Percentiles rank a stretch among this genome's conserved stretches.
Conservation (phyloP, 2,113 vertebrate genomes). For the Ptilonorhynchus violaceus region DNA sequence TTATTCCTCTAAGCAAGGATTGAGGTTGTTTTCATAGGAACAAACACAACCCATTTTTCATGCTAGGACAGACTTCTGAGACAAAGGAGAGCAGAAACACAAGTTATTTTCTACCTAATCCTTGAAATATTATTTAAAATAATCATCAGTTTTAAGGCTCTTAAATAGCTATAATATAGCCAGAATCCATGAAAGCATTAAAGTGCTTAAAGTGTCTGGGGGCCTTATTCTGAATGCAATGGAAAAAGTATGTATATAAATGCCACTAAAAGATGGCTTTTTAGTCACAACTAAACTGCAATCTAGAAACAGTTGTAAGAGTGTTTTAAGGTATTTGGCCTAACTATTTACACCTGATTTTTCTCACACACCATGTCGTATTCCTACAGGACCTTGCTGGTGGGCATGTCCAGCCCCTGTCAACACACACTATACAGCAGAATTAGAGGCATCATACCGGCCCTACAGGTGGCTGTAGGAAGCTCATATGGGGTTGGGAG, state of each 20-base stretch:
- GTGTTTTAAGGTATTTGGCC: not conserved
- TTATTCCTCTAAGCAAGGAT: not conserved
- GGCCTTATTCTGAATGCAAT: not conserved
- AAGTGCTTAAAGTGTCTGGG: not conserved
- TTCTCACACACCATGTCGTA: not conserved
- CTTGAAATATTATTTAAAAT: not conserved
- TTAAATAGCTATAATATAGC: not conserved
- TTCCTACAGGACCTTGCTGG: not conserved
- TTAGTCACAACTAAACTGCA: not conserved
- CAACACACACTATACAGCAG: not conserved
- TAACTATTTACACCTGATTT: not conserved
- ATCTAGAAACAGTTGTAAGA: not conserved
- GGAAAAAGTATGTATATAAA: not conserved
- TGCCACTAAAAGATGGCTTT: not conserved
- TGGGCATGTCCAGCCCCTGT: not conserved
- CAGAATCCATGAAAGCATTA: not conserved
- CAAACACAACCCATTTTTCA: not conserved
- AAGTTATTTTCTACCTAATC: not conserved
- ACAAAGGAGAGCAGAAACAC: not conserved
- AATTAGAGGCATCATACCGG: not conserved
- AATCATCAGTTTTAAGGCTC: not conserved
- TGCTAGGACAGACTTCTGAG: not conserved
- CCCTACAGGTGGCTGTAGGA: not conserved
- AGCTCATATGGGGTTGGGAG: not conserved
- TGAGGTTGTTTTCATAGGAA: not conserved